phyloP scores from a whole-genome alignment of 1,140 invertebrate species.

The Plodia interpunctella region DNA sequence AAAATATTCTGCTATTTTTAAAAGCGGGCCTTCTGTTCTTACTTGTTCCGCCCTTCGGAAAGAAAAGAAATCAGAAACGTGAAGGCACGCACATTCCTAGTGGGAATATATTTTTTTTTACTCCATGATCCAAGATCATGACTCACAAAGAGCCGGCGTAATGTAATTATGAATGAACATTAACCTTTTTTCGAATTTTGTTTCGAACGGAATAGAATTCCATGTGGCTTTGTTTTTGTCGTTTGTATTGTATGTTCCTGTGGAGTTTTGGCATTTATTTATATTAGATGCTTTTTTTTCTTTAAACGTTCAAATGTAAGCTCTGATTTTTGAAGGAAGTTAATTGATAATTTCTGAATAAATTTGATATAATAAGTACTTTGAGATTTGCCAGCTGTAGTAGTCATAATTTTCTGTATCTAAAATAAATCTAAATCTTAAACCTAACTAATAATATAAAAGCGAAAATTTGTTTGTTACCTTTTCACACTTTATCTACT shows the following conservation, averaged over 20 bases:
- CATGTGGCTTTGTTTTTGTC: conserved; percentile 5
- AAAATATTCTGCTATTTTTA: neutral
- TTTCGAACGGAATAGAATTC: conserved; percentile 12
- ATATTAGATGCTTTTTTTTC: too few relatives aligned
- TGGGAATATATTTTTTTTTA: conserved; percentile 22
- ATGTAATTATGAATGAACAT: conserved; percentile 44
- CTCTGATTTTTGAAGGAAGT: too few relatives aligned
- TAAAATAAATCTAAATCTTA: too few relatives aligned
- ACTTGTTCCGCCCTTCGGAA: neutral
- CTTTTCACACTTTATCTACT: too few relatives aligned
- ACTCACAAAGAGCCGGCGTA: conserved; percentile 50
- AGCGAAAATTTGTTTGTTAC: too few relatives aligned
- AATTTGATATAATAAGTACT: too few relatives aligned
- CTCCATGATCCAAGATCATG: conserved; percentile 20
- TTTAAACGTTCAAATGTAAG: too few relatives aligned
- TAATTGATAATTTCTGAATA: too few relatives aligned
- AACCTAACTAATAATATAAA: too few relatives aligned
- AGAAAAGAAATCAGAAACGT: conserved; percentile 28
- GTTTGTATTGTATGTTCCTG: neutral
- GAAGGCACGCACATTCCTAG: conserved; percentile 50
- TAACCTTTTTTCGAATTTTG: conserved; percentile 26
- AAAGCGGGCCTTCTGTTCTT: neutral
- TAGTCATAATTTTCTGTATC: too few relatives aligned
- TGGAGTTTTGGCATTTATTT: neutral
- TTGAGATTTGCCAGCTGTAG: too few relatives aligned